Evolutionary conservation across 2,888 invertebrate genomes (phyloP).

Genomic region (Ferdinandea cuprea): DNA sequence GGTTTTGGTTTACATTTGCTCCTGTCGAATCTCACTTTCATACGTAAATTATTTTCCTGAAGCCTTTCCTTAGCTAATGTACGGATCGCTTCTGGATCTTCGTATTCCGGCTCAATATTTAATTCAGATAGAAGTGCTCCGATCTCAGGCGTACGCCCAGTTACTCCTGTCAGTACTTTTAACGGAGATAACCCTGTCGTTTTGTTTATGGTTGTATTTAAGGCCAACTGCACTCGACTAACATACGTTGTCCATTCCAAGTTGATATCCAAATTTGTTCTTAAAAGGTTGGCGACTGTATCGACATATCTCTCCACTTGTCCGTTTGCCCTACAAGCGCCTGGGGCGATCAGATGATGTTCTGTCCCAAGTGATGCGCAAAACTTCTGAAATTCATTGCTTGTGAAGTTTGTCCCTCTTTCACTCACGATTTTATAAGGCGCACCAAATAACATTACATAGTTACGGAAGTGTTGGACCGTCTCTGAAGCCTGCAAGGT

Average conservation of each 20-base stretch:
- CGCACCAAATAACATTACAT: constrained; percentile 18
- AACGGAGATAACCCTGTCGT: constrained; percentile 10
- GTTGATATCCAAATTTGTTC: constrained; percentile 30
- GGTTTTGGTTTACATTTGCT: neutral
- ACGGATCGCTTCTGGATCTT: constrained; percentile 27
- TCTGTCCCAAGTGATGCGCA: no score
- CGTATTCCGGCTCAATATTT: constrained; percentile 50
- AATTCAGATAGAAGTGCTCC: constrained; percentile 31
- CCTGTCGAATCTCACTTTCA: constrained; percentile 41
- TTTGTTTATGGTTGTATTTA: constrained; percentile 44
- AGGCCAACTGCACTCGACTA: constrained; percentile 16
- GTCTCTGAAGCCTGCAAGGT: constrained; percentile 59
- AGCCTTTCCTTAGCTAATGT: constrained; percentile 33
- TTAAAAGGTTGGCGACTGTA: constrained; percentile 24
- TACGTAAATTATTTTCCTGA: constrained; percentile 39
- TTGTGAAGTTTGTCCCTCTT: no score
- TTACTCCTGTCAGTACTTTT: constrained; percentile 6
- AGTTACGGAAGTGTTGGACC: constrained; percentile 15
- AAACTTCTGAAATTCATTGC: no score
- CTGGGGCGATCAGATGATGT: no score
- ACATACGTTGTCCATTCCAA: constrained; percentile 36
- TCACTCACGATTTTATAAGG: no score
- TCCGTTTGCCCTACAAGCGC: no score
- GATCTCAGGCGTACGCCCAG: constrained; percentile 39
- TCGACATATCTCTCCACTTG: constrained; percentile 8